Evolutionary conservation across 2,113 vertebrate genomes (phyloP), one percentile per base, ranked within the genome.

Genomic region (Oceanites oceanicus): DNA sequence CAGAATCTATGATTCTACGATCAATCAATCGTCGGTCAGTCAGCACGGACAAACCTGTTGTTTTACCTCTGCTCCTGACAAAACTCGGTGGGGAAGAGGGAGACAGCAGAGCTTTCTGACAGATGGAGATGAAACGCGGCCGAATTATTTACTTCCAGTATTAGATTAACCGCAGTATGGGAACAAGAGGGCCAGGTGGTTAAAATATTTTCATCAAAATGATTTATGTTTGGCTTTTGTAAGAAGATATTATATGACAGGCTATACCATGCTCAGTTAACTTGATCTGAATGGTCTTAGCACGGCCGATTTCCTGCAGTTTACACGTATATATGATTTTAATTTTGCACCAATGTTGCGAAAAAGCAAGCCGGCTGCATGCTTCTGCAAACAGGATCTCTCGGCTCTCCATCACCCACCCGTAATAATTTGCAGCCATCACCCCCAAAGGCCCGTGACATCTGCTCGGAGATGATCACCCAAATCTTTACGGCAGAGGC

Each of bases 1-100:
- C 40, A n/a, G 55, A 27, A 47, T 26, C 40, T 47, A n/a, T 21
- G 25, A 17, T 62, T 22, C 49, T 29, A 15, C 10, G n/a, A 75
- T 23, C 62, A n/a, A n/a, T n/a, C 25, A 34, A 6, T 30, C 9
- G 1, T 29, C 2, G 0, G 56, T 65, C 62, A 3, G 36, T 15
- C 47, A 49, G 36, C 22, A 25, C 1, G 6, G 53, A 36, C 58
- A 65, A 26, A 53, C 47, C 62, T 23, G 40, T 16, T 79, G 13
- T 44, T 49, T 81, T 12, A 32, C 19, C 59, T 82, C 74, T 73
- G n/a, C 47, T 90, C 62, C 67, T 59, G 74, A 76, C 42, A 61
- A 58, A 70, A 42, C 30, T 18, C 1, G 1, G 32, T 29, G 58
- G 32, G 32, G 50, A 81, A 30, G 38, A 78, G n/a, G 58, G n/a